These are phyloP conservation scores for Sipunculus nudus DNA, from an alignment of 2,888 invertebrate genomes.

Conservation along the genomic window DNA sequence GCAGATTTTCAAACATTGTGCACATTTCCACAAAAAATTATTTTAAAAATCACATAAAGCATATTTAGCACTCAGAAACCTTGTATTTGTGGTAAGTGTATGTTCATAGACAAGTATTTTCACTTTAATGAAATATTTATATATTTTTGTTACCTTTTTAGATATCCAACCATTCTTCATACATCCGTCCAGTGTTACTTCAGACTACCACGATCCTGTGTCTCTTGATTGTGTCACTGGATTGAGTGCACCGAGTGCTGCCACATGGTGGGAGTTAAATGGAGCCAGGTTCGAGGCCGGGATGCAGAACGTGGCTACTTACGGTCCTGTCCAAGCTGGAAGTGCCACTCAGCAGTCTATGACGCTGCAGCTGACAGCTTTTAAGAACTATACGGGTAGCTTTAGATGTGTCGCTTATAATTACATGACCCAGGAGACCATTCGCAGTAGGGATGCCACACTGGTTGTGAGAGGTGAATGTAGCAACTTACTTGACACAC, in stretches of 20 bases:
- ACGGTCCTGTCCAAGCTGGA: slow-evolving; percentile 27
- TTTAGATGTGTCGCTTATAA: slow-evolving; percentile 53
- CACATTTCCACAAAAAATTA: no score
- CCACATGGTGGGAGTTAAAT: slow-evolving; percentile 51
- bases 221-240: slow-evolving; percentile 55
- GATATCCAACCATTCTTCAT: slow-evolving; percentile 53
- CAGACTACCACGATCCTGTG: slow-evolving; percentile 41
- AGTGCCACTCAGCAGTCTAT: slow-evolving; percentile 46
- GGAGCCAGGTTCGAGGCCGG: slow-evolving; percentile 44
- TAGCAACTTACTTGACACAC: not conserved
- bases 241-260: slow-evolving; percentile 40
- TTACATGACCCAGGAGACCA: slow-evolving; percentile 40
- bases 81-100: no score
- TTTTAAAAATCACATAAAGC: no score
- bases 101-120: no score
- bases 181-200: slow-evolving; percentile 44
- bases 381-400: slow-evolving; percentile 37
- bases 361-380: slow-evolving; percentile 42
- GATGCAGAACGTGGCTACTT: slow-evolving; percentile 44
- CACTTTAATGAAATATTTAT: no score
- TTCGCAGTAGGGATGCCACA: slow-evolving; percentile 44
- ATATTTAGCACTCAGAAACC: no score
- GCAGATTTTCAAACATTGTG: no score
- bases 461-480: slow-evolving; percentile 45
- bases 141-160: no score